These are phyloP conservation scores for Alces alces DNA, from an alignment of 2,113 vertebrate species.

Conservation along the genomic window DNA sequence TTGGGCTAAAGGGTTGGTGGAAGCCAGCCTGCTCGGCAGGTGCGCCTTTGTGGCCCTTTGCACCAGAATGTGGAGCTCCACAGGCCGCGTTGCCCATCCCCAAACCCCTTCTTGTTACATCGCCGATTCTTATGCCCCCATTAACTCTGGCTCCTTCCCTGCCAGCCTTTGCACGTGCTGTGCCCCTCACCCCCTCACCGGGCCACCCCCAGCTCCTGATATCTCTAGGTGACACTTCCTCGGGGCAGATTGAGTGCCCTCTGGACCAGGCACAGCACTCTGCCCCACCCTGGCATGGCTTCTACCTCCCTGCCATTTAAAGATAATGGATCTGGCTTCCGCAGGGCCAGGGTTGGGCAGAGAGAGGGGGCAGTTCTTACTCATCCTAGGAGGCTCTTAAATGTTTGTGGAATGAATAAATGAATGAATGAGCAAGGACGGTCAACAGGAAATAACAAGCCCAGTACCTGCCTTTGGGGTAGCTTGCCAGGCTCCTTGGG, in stretches of 20 bases:
- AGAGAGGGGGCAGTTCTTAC: neutral
- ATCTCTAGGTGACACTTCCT: neutral
- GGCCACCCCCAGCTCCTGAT: neutral
- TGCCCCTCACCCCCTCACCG: too few relatives aligned
- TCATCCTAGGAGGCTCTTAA: neutral
- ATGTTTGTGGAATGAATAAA: neutral
- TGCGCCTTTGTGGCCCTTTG: neutral
- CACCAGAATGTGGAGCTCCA: neutral
- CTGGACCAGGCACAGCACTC: neutral
- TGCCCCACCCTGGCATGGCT: rapidly evolving
- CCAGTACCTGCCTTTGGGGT: neutral
- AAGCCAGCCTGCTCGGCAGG: neutral
- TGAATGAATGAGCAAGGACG: neutral
- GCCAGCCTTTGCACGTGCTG: rapidly evolving
- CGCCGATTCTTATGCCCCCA: rapidly evolving
- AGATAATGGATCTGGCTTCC: too few relatives aligned
- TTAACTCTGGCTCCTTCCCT: neutral
- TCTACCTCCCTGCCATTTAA: neutral
- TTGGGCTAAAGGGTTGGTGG: neutral
- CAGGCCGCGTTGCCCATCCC: neutral
- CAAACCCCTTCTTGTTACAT: rapidly evolving
- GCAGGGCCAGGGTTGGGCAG: neutral
- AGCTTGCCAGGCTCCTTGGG: neutral
- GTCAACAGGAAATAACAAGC: neutral
- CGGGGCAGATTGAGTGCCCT: neutral